Conservation (phyloP, 2,888 invertebrate species). For the Ormyrus pomaceus region DNA sequence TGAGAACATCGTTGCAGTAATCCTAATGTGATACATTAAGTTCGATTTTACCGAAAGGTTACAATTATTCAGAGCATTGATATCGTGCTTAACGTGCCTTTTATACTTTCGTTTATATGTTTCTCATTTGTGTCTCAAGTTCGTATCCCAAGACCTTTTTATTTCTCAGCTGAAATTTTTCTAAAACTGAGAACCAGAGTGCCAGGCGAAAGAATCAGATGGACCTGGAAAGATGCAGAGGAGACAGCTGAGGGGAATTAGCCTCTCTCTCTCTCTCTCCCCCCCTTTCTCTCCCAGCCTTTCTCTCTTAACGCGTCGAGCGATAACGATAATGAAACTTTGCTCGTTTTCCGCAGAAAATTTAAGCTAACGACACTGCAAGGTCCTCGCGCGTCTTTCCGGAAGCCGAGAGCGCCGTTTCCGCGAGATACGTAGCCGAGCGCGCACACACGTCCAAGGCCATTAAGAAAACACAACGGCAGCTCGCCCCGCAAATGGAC, state of each 20-base stretch:
- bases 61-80: too few species aligned
- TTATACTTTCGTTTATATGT: too few species aligned
- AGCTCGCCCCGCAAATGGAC: constrained; percentile 36
- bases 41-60: too few species aligned
- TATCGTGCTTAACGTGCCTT: too few species aligned
- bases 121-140: too few species aligned
- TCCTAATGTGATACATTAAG: too few species aligned
- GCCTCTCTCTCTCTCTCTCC: background rate
- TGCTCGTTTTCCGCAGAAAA: constrained; percentile 55
- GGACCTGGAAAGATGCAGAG: background rate
- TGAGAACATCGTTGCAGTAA: too few species aligned
- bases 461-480: constrained; percentile 66
- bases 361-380: constrained; percentile 48
- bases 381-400: constrained; percentile 52
- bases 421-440: constrained; percentile 45
- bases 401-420: constrained; percentile 60
- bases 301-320: background rate
- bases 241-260: constrained; percentile 1
- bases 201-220: background rate
- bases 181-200: constrained; percentile 13
- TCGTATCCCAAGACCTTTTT: too few species aligned
- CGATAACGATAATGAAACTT: constrained; percentile 60
- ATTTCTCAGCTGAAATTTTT: too few species aligned
- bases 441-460: constrained; percentile 33
- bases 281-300: too few species aligned